phyloP scores from a whole-genome alignment of 1,140 invertebrate species.

The Coelopa frigida region DNA sequence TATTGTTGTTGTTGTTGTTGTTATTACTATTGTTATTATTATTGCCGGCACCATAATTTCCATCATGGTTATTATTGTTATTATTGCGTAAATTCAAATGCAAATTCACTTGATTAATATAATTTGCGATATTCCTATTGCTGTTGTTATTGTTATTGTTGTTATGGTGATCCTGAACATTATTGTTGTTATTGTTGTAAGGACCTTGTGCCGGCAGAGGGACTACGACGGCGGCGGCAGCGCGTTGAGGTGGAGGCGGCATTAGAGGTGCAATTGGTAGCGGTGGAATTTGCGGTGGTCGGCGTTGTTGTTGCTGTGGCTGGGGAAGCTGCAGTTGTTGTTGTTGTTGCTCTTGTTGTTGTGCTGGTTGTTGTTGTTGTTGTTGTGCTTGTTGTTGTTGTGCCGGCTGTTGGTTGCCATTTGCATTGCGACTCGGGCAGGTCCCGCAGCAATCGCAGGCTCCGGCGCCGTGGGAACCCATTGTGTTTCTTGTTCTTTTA shows the following conservation, averaged over 20 bases:
- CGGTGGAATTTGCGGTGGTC: conserved; percentile 3
- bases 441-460: conserved; percentile 15
- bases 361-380: conserved; percentile 12
- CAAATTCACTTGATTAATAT: conserved; percentile 25
- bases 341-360: conserved; percentile 9
- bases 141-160: conserved; percentile 8
- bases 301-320: conserved; percentile 10
- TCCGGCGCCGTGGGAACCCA: conserved; percentile 14
- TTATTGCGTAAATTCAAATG: conserved; percentile 27
- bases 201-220: too few species aligned
- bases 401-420: conserved; percentile 1
- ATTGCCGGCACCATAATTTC: too few species aligned
- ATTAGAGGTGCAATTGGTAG: conserved; percentile 6
- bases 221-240: too few species aligned
- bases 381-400: conserved; percentile 5
- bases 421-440: background rate
- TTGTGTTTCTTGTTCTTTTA: conserved; percentile 2
- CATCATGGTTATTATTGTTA: conserved; percentile 17
- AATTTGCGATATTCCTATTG: conserved; percentile 12
- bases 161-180: background rate
- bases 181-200: conserved; percentile 16
- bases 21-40: conserved; percentile 10
- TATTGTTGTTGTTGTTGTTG: conserved; percentile 15
- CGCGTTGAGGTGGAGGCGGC: conserved; percentile 11
- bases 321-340: conserved; percentile 3